These are phyloP conservation scores for Rosalia funebris DNA, from an alignment of 2,888 invertebrate genomes.

Conservation along the genomic window DNA sequence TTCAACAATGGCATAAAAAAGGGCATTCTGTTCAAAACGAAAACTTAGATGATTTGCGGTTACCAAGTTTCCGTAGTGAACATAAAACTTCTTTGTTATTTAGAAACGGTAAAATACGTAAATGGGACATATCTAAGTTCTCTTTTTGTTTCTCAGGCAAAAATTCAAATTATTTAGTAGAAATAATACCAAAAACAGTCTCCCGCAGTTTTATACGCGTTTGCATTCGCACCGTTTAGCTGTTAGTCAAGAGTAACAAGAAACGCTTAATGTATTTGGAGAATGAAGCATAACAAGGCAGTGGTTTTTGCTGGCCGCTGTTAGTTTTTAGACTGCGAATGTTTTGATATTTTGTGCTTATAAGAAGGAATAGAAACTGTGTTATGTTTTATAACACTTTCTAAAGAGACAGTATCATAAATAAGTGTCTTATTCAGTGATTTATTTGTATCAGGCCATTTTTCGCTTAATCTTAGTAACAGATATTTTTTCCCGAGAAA, in stretches of 20 bases:
- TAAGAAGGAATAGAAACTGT: neutral
- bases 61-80: neutral
- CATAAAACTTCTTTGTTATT: conserved; percentile 1
- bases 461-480: too few relatives aligned
- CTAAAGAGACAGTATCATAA: too few relatives aligned
- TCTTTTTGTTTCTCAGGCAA: neutral
- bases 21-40: neutral
- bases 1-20: conserved; percentile 9
- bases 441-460: too few relatives aligned
- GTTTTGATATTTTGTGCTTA: too few relatives aligned
- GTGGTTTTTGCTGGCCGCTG: neutral
- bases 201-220: neutral
- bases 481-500: too few relatives aligned
- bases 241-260: neutral
- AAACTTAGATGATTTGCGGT: neutral
- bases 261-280: neutral
- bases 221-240: neutral
- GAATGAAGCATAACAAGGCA: neutral
- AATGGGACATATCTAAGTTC: neutral
- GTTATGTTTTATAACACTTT: too few relatives aligned
- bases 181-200: neutral
- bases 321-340: neutral
- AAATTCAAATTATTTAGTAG: neutral
- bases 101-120: neutral
- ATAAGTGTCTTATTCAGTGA: too few relatives aligned